These are phyloP conservation scores for Centroberyx gerrardi DNA, from an alignment of 2,797 vertebrate species.

Conservation along the genomic window DNA sequence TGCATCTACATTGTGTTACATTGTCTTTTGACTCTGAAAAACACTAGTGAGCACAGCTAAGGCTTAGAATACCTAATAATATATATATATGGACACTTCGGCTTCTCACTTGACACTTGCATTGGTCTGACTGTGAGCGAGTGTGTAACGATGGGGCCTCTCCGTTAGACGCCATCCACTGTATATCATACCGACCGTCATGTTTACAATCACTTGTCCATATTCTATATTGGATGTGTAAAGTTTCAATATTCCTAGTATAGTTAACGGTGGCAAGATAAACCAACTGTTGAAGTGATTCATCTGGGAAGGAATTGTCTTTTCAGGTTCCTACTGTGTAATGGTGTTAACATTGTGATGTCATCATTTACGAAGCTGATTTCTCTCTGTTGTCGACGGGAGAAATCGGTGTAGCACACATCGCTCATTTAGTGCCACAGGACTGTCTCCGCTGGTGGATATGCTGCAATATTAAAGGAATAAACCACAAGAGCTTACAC, in stretches of 20 bases:
- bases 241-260: constrained; percentile 22
- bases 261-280: constrained; percentile 17
- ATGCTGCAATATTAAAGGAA: constrained; percentile 50
- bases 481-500: constrained; percentile 37
- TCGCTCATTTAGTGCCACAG: constrained; percentile 55
- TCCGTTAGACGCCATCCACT: constrained; percentile 53
- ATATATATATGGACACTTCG: constrained; percentile 21
- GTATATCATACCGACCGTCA: constrained; percentile 59
- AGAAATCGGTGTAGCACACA: constrained; percentile 15
- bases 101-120: constrained; percentile 34
- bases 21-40: constrained; percentile 8
- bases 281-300: constrained; percentile 16
- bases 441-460: constrained; percentile 47
- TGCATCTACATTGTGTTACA: constrained; percentile 22
- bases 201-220: constrained; percentile 65
- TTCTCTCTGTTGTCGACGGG: constrained; percentile 36
- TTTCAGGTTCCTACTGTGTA: constrained; percentile 12
- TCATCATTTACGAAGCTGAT: constrained; percentile 21
- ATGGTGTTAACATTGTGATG: constrained; percentile 27
- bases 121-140: constrained; percentile 6
- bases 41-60: constrained; percentile 9
- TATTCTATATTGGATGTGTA: constrained; percentile 34
- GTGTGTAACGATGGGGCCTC: constrained; percentile 22
- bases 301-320: constrained; percentile 11
- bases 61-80: constrained; percentile 23